A percentile compares a stretch with the other conserved stretches of the same genome.
These are phyloP conservation scores for Orestias chungarensis DNA, from an alignment of 2,797 vertebrate species.

Conservation along the genomic window DNA sequence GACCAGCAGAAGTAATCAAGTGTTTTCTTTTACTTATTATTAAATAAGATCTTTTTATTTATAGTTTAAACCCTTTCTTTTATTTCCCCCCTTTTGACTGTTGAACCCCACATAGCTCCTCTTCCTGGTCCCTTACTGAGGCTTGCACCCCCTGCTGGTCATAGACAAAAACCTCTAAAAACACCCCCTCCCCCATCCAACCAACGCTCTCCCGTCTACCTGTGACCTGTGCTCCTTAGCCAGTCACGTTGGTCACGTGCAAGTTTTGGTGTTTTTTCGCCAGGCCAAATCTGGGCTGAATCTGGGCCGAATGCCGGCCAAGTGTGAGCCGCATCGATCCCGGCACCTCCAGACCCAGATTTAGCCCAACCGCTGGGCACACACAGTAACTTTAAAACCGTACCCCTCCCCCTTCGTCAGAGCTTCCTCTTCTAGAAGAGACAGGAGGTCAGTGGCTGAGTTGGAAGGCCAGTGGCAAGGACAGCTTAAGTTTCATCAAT, in stretches of 20 bases:
- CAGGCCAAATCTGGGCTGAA: constrained; percentile 71
- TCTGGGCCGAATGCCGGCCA: constrained; percentile 47
- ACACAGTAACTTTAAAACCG: constrained; percentile 75
- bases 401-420: constrained; percentile 75
- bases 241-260: constrained; percentile 68
- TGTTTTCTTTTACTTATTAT: constrained; percentile 63
- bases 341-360: constrained; percentile 72
- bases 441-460: constrained; percentile 76
- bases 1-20: constrained; percentile 47
- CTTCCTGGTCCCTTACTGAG: constrained; percentile 44
- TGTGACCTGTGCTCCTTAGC: constrained; percentile 62
- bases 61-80: constrained; percentile 26
- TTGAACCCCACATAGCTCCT: constrained; percentile 51
- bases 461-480: constrained; percentile 66
- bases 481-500: constrained; percentile 75
- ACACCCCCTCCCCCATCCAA: constrained; percentile 49
- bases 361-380: constrained; percentile 57
- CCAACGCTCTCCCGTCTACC: constrained; percentile 37
- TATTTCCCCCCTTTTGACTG: constrained; percentile 43
- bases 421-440: constrained; percentile 77
- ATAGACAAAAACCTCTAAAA: constrained; percentile 66
- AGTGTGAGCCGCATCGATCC: constrained; percentile 36
- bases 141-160: constrained; percentile 59
- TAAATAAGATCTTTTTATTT: constrained; percentile 13
- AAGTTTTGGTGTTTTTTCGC: constrained; percentile 68